Conservation (phyloP, 2,797 vertebrate species). For the Gallinago stenura region DNA sequence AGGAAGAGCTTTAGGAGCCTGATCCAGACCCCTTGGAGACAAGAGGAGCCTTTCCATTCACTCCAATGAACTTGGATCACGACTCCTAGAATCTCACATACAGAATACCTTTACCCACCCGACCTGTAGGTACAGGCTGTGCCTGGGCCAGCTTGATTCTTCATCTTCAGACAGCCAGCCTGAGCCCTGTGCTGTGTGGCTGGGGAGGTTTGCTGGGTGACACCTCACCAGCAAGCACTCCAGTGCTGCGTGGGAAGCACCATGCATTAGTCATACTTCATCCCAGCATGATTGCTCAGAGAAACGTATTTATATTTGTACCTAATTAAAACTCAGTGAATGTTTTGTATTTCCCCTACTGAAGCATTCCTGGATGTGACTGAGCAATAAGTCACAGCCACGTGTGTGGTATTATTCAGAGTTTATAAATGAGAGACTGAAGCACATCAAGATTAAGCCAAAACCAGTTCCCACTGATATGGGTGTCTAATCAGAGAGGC, state of each 20-base stretch:
- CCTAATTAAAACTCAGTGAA: neutral
- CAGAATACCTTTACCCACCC: neutral
- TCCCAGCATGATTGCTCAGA: neutral
- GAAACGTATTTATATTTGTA: neutral
- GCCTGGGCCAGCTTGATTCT: fast-evolving
- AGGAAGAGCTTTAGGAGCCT: neutral
- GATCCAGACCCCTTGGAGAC: neutral
- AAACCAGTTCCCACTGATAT: neutral
- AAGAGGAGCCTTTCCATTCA: neutral
- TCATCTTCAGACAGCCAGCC: neutral
- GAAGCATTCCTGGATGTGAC: neutral
- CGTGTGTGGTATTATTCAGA: neutral
- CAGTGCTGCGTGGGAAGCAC: fast-evolving
- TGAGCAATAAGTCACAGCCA: neutral
- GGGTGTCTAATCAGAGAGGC: neutral
- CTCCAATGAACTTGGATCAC: neutral
- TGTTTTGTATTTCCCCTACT: neutral
- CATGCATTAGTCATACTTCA: neutral
- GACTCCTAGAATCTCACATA: neutral
- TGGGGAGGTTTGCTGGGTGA: neutral
- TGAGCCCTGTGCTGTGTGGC: neutral
- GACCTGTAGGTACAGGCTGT: neutral
- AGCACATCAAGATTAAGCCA: neutral
- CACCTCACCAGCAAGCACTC: neutral
- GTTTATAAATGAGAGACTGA: neutral